Percentiles rank a stretch among this genome's conserved stretches.
Evolutionary conservation across 2,888 invertebrate genomes (phyloP).

Genomic region (Thelaira solivaga): DNA sequence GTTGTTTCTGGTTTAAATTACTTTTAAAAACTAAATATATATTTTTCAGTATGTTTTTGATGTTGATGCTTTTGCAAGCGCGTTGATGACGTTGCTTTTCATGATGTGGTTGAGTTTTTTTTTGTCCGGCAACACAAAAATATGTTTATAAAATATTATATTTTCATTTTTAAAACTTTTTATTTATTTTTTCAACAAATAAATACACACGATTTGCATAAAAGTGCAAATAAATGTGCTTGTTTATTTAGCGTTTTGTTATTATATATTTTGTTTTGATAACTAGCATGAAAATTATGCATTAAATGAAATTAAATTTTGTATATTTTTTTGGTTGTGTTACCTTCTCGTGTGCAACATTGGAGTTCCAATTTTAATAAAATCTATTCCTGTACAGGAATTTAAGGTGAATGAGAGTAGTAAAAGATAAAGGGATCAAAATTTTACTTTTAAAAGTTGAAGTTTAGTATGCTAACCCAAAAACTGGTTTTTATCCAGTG

Average conservation of each 20-base stretch:
- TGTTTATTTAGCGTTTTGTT: constrained; percentile 43
- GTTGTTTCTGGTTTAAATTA: constrained; percentile 53
- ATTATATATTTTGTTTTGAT: constrained; percentile 23
- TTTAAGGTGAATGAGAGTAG: no score
- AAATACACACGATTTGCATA: constrained; percentile 37
- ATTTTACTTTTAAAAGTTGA: no score
- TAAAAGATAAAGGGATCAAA: no score
- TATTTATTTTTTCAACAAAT: background rate
- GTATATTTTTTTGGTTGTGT: background rate
- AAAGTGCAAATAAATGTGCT: constrained; percentile 46
- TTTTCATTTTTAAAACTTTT: background rate
- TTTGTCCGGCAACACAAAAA: background rate
- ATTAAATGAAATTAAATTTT: constrained; percentile 48
- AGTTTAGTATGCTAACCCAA: no score
- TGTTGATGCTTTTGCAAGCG: background rate
- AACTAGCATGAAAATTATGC: constrained; percentile 38
- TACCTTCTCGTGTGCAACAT: no score
- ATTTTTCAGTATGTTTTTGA: constrained; percentile 28
- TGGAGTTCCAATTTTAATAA: no score
- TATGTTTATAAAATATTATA: constrained; percentile 16
- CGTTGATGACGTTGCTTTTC: constrained; percentile 36
- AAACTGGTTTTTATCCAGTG: no score
- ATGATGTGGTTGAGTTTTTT: constrained; percentile 8
- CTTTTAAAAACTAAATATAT: constrained; percentile 52
- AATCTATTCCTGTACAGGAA: no score